These are phyloP conservation scores for Dynastes tityus DNA, from an alignment of 2,888 invertebrate species.

Conservation along the genomic window DNA sequence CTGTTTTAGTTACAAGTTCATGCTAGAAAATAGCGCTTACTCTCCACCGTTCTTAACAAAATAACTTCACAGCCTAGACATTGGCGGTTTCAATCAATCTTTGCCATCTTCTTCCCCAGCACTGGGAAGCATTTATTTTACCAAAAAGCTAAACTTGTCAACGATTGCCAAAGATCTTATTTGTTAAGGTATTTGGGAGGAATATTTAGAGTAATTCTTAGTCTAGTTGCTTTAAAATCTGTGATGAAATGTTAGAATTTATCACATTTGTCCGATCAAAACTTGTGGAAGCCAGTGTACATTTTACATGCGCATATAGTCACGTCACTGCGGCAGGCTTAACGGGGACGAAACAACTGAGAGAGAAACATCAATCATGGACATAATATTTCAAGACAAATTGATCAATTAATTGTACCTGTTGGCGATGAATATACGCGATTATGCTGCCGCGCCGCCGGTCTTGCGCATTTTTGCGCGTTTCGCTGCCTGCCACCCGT, in stretches of 20 bases:
- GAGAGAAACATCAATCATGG: constrained; percentile 55
- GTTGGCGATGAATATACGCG: constrained; percentile 48
- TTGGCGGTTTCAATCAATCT: too few relatives aligned
- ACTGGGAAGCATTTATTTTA: too few relatives aligned
- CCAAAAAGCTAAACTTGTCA: too few relatives aligned
- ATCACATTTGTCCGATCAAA: neutral
- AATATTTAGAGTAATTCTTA: too few relatives aligned
- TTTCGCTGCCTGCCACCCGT: constrained; percentile 6
- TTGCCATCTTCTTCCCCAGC: too few relatives aligned
- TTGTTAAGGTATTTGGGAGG: too few relatives aligned
- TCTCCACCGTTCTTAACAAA: too few relatives aligned
- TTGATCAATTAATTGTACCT: constrained; percentile 55
- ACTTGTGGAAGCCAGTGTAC: neutral
- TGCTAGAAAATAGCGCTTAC: too few relatives aligned
- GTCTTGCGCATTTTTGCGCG: constrained; percentile 41
- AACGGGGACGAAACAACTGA: constrained; percentile 28
- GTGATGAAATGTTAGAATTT: too few relatives aligned
- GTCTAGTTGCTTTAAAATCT: too few relatives aligned
- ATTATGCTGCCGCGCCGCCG: constrained; percentile 36
- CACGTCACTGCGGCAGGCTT: neutral
- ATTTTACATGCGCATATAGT: neutral
- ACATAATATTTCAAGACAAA: constrained; percentile 57
- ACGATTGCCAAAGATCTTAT: too few relatives aligned
- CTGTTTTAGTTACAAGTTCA: neutral
- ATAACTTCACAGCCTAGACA: too few relatives aligned